Conservation (phyloP, 2,113 vertebrate genomes). For the Atrichornis clamosus region DNA sequence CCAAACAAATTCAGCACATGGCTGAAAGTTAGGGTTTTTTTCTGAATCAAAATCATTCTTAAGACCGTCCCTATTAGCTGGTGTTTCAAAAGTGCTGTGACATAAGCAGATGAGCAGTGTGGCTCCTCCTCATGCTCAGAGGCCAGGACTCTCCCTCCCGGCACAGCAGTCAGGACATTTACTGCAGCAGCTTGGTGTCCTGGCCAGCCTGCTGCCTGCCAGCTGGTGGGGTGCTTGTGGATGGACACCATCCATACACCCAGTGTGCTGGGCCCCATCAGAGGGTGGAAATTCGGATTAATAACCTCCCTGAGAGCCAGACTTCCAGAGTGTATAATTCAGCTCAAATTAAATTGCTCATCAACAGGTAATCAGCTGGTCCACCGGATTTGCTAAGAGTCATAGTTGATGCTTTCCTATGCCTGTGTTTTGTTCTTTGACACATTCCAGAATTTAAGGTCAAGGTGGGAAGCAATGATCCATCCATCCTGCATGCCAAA, state of each 20-base stretch:
- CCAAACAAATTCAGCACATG: neutral
- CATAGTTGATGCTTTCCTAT: neutral
- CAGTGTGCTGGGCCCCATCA: neutral
- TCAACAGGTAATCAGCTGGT: neutral
- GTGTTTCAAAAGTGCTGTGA: neutral
- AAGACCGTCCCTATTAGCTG: neutral
- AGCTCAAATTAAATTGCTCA: slow-evolving; percentile 21
- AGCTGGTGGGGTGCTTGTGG: neutral
- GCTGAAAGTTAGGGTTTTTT: neutral
- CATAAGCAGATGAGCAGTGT: neutral
- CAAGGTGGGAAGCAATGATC: neutral
- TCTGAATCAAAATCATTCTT: neutral
- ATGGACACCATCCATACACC: neutral
- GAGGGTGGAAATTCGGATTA: neutral
- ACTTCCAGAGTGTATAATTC: neutral
- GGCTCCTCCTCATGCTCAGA: neutral
- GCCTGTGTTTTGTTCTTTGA: neutral
- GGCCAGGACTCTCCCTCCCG: neutral
- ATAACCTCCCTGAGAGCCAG: neutral
- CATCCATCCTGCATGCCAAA: neutral
- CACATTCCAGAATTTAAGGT: neutral
- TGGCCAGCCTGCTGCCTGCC: neutral
- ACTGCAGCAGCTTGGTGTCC: neutral
- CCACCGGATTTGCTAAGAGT: neutral
- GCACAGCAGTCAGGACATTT: neutral